Base-by-base conservation (phyloP, 2,888 invertebrate genomes). In the Parnassius apollo region DNA sequence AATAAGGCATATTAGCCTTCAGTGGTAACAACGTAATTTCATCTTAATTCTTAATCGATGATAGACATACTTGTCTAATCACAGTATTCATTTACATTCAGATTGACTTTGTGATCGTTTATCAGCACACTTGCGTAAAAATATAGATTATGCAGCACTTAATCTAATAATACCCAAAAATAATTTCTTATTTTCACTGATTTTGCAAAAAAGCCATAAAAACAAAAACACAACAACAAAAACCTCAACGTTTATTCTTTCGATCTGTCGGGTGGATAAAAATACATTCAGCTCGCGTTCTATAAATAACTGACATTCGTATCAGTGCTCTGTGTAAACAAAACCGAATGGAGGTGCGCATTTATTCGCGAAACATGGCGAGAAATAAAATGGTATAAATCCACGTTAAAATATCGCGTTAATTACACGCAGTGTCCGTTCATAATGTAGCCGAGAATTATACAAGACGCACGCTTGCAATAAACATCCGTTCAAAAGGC, bases 401-500 rank as follows among this genome's bases (percentile, higher is more conserved):
- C 45, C 50, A 59, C 58, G 35, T 57, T 51, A 53, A 57, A 53
- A 59, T 57, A 49, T 60, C 57, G 42, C 56, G 46, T 55, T 59
- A 59, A 59, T 59, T 51, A 42, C 46, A 22, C 52, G 52, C 60
- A 57, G 64, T 59, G 56, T 60, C 59, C 59, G 64, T 57, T 64
- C 44, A 60, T 60, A 62, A 64, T 57, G 60, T 60, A 52, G 42
- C 42, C 48, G 48, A 48, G 54, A 50, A 53, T 61, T 57, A 55
- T 61, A 61, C 57, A 58, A 44, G 64, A 60, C 64, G 52, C 60
- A 57, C 65, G 67, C 60, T 59, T 59, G 71, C 70, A 75, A 79
- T 77, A 76, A 77, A 75, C 68, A 66, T 66, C 72, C 75, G 78
- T 80, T 79, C 75, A 77, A 64, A 67, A 69, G 70, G 69, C 68